Conservation (phyloP, 2,888 invertebrate species). For the Rotaria magnacalcarata region DNA sequence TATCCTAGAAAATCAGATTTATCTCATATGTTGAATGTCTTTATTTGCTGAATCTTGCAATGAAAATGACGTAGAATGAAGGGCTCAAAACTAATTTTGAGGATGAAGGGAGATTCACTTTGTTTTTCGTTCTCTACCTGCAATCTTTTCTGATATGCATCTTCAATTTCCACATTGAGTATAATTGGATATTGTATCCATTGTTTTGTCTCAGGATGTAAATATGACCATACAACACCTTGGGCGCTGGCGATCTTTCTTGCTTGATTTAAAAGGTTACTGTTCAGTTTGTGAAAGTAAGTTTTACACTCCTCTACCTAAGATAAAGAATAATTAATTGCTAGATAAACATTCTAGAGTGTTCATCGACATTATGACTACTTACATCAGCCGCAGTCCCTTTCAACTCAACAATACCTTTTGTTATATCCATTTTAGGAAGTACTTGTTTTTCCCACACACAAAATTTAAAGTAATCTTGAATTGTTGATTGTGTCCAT, state of each 20-base stretch:
- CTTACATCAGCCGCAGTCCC: background rate
- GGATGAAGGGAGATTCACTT: background rate
- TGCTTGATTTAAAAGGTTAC: background rate
- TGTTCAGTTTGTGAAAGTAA: slow-evolving; percentile 1
- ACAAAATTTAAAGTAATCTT: background rate
- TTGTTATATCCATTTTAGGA: background rate
- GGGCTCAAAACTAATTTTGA: background rate
- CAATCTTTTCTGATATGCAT: background rate
- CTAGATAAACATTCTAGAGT: background rate
- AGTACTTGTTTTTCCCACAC: slow-evolving; percentile 5
- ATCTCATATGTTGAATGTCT: background rate
- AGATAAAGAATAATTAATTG: background rate
- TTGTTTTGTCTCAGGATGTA: background rate
- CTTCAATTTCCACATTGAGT: background rate
- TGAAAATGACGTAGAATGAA: background rate
- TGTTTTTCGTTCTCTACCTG: background rate
- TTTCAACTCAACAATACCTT: background rate
- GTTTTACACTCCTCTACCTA: background rate
- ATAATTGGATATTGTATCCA: background rate
- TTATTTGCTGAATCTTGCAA: background rate
- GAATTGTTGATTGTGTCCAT: slow-evolving; percentile 29
- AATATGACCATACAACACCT: background rate
- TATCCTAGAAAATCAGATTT: background rate
- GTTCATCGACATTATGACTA: background rate
- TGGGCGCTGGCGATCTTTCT: background rate